Evolutionary conservation across 2,113 vertebrate species (phyloP), one percentile per base, ranked within the genome.

Genomic region (Oplegnathus fasciatus): DNA sequence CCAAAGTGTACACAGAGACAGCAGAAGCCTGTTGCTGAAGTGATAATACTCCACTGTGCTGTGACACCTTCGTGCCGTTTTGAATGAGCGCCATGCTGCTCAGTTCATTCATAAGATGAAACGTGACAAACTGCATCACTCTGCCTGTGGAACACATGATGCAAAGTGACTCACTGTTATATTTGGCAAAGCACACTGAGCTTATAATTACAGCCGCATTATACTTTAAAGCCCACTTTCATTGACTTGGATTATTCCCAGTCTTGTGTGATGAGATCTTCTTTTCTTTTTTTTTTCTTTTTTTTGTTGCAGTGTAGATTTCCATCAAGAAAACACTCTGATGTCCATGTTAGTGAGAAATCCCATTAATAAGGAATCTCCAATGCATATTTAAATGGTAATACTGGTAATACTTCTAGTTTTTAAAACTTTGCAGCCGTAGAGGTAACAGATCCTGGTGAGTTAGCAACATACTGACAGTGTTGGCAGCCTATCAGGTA

Each of bases 101-200:
- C 68, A 20, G 14, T 86, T 86, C 91, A 94, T 92, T 95, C 93
- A 95, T 89, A 86, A 88, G 72, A 78, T 80, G 86, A 50, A 92
- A 96, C 94, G 92, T 94, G 93, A 95, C 93, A 91, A 89, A 89
- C 86, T 88, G 90, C 92, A 93, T 88, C 85, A 22, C 81, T 75
- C 82, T 65, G 44, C 74, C 74, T 58, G 60, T 75, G 78, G 58
- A 82, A 7, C 52, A 67, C 83, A 78, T 85, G 88, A 87, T 87
- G 68, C 75, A 32, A 89, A 74, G 74, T 86, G 84, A 92, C 82
- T 92, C 87, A 91, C 74, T 85, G 82, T 83, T 93, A 46, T 73
- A 67, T 87, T 76, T 91, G 84, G 50, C 37, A 11, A 84, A 67
- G 20, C 54, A 52, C 34, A 18, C 87, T 80, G 70, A 91, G 78